Evolutionary conservation across 2,888 invertebrate species (phyloP), one percentile per base, ranked within the genome.

Genomic region (Lapara coniferarum): DNA sequence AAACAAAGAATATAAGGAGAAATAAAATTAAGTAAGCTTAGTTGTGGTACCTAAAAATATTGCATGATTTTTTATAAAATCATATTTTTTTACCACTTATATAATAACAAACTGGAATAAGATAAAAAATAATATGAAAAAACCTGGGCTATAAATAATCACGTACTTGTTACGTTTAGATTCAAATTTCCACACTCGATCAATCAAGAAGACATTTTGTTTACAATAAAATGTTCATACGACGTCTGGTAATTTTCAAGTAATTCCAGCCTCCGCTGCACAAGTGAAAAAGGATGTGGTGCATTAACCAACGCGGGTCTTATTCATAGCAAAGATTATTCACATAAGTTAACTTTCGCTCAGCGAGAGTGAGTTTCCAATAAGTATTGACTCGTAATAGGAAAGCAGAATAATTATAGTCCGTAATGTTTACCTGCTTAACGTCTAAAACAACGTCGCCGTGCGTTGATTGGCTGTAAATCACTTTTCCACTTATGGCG

Each of bases 281-380:
- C 25, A 25, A 25, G 52, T 44, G 8, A 8, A 30, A 59, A 66
- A 66, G 66, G 53, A n/a, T 58, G 10, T 13, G 19, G 12, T 14
- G 44, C 44, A 63, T 69, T 46, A 63, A 52, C 44, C 25, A 69
- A 69, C 19, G 49, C 37, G 49, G 37, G 37, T 57, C 58, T 57
- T 69, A 53, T 51, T 69, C 57, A 51, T 57, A 69, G 56, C 16
- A 69, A 55, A 66, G 55, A 71, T 77, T 81, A 73, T 77, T 73
- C 75, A 80, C 78, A 81, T 78, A 78, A 76, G 82, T 84, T 81
- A 79, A 90, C 91, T 91, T 91, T 91, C 91, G 87, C 87, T 87
- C 76, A 83, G 86, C 81, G 86, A 89, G 90, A 87, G 90, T 86
- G 78, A 82, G 81, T 84, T 85, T 81, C 85, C 80, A 81, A 80